Evolutionary conservation across 1,140 invertebrate species (phyloP), one percentile per base, ranked within the genome.

Genomic region (Papilio helenus): DNA sequence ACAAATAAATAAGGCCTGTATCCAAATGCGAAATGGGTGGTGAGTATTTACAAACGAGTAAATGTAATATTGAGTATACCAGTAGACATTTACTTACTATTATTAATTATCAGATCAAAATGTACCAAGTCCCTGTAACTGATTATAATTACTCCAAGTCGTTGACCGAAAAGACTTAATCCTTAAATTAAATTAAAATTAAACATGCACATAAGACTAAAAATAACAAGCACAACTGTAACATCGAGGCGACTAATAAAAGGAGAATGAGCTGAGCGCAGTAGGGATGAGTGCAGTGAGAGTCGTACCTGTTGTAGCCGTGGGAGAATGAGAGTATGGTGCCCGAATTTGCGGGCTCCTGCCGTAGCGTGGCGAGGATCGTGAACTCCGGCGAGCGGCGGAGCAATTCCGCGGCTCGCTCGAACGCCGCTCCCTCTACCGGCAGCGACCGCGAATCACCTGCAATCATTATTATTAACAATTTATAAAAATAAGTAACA

Each of bases 271-370:
- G 46, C 2, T 20, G 72, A 0, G 42, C 39, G 10, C 18, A 49
- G 9, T 20, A 73, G 72, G 39, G 68, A 49, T 72, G 16, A n/a
- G 44, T 72, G 68, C 72, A 23, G 10, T 42, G 42, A 18, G 49
- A 51, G 20, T n/a, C 61, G 8, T 89, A 97, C 96, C 97, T 96
- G 95, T 97, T 97, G 92, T 96, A 96, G 85, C 96, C 96, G 89
- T 97, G 96, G 77, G 97, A 97, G 94, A 98, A 97, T 85, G 97
- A 97, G 83, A 98, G 95, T 84, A 98, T 97, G 77, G 97, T 97
- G 89, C 97, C 98, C 73, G 97, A 96, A 95, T 98, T 98, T 84
- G 96, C 96, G 82, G 96, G 96, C 92, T 98, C 97, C 94, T 98
- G 98, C 78, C 96, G 95, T 42, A 98, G 91, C 82, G 96, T 96